Evolutionary conservation across 2,888 invertebrate genomes (phyloP), one percentile per base, ranked within the genome.

Genomic region (Pyralis farinalis): DNA sequence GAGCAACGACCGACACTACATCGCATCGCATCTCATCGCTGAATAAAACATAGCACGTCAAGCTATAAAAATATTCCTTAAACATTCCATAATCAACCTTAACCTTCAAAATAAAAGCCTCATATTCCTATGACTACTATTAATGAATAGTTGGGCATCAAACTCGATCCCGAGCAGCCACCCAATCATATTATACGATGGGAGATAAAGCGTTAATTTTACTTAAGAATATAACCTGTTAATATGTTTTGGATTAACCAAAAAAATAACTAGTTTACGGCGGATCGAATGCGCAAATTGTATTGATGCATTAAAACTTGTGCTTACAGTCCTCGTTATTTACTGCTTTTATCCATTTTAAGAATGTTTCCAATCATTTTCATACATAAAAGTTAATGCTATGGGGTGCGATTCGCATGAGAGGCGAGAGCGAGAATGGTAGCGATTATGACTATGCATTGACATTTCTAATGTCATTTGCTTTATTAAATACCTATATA

Each of bases 61-160:
- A 30, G 25, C 45, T 54, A 56, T 60, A 63, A 63, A 65, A 59
- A 57, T 57, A 55, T 46, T 37, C 42, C 9, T 39, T 30, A 16
- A 37, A 29, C 50, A 40, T 11, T 12, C 43, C 21, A 60, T 40
- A 42, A 47, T 38, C 21, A n/a, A 54, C 59, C 41, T 37, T 61
- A 58, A 29, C 4, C 7, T 28, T 7, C 1, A 16, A 6, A 8
- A 1, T 11, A 30, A 43, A 55, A 39, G 45, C 43, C 10, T 29
- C 36, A 45, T 40, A 55, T 40, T 46, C 29, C 32, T 10, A 37
- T 44, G 42, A 34, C 30, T 27, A 12, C 10, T 29, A 33, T 42
- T 52, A 61, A 65, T 61, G 53, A 56, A 61, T 64, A 62, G 66
- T 57, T 59, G 51, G 56, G 47, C 55, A 61, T 62, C 59, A 61